Evolutionary conservation across 1,140 invertebrate species (phyloP).

Genomic region (Lepidotrigona ventralis): DNA sequence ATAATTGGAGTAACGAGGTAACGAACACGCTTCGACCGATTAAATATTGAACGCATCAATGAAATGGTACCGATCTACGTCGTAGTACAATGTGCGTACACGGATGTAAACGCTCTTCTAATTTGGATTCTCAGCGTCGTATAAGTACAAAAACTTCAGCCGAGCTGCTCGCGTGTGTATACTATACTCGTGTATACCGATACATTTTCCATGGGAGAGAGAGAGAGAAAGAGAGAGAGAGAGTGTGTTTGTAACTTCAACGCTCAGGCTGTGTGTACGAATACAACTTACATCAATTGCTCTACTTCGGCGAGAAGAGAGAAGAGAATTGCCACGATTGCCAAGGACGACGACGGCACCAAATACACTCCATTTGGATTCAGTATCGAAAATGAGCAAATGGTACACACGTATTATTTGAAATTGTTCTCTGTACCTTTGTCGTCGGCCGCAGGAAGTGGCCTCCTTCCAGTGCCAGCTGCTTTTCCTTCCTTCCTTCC

Average conservation of each 20-base stretch:
- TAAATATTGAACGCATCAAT: conserved; percentile 28
- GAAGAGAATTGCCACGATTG: not conserved
- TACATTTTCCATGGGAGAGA: not conserved
- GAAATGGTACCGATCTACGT: not conserved
- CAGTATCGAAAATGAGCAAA: not conserved
- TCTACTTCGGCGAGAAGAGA: not conserved
- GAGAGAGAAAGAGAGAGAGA: too few species aligned
- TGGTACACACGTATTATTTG: not conserved
- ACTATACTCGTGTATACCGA: not conserved
- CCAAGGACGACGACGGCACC: not conserved
- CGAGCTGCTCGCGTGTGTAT: not conserved
- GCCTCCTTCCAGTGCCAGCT: conserved; percentile 24
- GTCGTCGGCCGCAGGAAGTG: conserved; percentile 21
- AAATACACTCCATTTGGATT: not conserved
- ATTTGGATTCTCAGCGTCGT: conserved; percentile 4
- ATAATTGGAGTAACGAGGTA: not conserved
- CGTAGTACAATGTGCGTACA: too few species aligned
- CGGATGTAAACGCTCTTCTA: conserved; percentile 8
- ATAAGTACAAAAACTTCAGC: conserved; percentile 6
- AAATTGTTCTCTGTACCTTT: conserved; percentile 42
- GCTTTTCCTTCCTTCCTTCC: conserved; percentile 6
- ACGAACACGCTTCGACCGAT: conserved; percentile 11
- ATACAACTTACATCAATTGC: conserved; percentile 10
- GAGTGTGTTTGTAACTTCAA: not conserved
- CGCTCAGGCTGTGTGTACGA: not conserved